Evolutionary conservation across 2,113 vertebrate genomes (phyloP).

Genomic region (Rhegmatorhina hoffmannsi): DNA sequence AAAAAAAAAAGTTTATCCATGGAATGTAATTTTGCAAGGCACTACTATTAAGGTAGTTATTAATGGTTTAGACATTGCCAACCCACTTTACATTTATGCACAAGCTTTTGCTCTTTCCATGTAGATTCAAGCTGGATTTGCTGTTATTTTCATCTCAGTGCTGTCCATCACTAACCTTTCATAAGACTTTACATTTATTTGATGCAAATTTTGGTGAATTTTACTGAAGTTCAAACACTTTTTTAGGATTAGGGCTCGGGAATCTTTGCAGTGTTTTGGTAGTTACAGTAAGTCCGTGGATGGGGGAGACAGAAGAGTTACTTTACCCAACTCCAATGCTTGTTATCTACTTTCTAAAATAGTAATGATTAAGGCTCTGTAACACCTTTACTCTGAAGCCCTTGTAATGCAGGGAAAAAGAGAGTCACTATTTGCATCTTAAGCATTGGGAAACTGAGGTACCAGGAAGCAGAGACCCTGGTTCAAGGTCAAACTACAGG

Average conservation of each 20-base stretch:
- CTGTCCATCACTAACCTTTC: not conserved
- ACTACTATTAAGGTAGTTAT: constrained; percentile 28
- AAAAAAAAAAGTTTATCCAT: constrained; percentile 32
- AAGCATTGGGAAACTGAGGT: not conserved
- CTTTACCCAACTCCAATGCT: not conserved
- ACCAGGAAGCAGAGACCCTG: not conserved
- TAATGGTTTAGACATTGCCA: not conserved
- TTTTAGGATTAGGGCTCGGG: not conserved
- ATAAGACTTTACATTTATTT: constrained; percentile 13
- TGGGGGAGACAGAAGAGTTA: not conserved
- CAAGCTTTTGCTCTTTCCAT: constrained; percentile 4
- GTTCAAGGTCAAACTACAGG: constrained; percentile 15
- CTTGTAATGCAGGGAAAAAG: not conserved
- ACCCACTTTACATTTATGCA: constrained; percentile 29
- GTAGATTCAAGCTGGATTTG: not conserved
- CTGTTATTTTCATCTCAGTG: not conserved
- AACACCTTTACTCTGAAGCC: not conserved
- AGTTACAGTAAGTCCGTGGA: not conserved
- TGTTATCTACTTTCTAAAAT: not conserved
- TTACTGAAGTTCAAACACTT: not conserved
- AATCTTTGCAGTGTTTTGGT: not conserved
- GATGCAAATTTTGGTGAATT: constrained; percentile 1
- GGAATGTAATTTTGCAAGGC: constrained; percentile 58
- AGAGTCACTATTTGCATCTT: not conserved
- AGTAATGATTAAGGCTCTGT: not conserved